Evolutionary conservation across 2,888 invertebrate genomes (phyloP).

Genomic region (Rotaria sp.): DNA sequence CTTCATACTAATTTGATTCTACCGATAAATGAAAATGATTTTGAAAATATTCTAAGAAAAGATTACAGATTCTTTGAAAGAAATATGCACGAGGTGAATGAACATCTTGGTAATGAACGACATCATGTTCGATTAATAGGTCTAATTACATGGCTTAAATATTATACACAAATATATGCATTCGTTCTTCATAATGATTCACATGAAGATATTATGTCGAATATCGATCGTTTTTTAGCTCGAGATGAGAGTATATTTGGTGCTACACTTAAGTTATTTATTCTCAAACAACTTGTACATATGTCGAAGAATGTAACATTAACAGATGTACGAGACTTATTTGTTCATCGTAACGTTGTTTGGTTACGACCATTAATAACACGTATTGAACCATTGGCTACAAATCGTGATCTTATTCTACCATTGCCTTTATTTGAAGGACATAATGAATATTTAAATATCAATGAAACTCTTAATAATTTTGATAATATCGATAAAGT

Average conservation of each 20-base stretch:
- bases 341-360: neutral
- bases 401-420: neutral
- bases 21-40: no score
- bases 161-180: neutral
- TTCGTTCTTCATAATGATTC: neutral
- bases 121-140: no score
- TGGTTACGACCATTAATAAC: conserved; percentile 7
- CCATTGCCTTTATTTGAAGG: conserved; percentile 3
- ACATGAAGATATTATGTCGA: neutral
- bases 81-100: no score
- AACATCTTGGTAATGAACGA: no score
- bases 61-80: no score
- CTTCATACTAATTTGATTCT: no score
- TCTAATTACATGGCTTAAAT: neutral
- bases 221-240: neutral
- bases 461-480: neutral
- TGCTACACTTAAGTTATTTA: neutral
- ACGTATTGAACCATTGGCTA: neutral
- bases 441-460: neutral
- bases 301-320: neutral
- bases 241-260: neutral
- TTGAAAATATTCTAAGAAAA: no score
- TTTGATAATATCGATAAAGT: no score
- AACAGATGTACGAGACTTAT: neutral
- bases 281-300: neutral